phyloP scores from a whole-genome alignment of 2,113 vertebrate genomes.

The Baryphthengus martii region DNA sequence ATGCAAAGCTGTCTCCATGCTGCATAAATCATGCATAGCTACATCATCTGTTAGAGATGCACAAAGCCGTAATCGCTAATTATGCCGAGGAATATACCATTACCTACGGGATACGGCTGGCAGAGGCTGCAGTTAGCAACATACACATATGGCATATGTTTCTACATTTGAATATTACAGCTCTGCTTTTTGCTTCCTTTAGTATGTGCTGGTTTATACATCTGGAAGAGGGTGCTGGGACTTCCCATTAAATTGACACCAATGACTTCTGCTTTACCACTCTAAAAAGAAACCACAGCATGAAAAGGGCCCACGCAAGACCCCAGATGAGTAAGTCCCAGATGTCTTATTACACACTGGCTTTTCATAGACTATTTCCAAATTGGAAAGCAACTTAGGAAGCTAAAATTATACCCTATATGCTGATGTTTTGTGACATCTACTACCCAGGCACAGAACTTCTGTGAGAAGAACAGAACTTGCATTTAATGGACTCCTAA shows the following conservation, averaged over 20 bases:
- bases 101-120: conserved; percentile 6
- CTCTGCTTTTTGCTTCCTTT: not conserved
- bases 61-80: conserved; percentile 17
- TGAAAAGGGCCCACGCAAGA: not conserved
- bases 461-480: not conserved
- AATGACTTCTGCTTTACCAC: not conserved
- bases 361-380: conserved; percentile 14
- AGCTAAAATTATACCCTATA: conserved; percentile 28
- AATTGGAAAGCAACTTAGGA: not conserved
- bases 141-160: not conserved
- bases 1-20: conserved; percentile 5
- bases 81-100: not conserved
- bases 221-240: not conserved
- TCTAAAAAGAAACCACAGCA: not conserved
- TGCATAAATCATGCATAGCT: conserved; percentile 61
- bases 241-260: not conserved
- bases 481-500: not conserved
- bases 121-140: not conserved
- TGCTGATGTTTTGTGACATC: not conserved
- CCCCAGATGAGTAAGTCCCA: conserved; percentile 17
- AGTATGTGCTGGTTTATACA: not conserved
- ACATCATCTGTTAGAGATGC: conserved; percentile 30
- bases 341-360: not conserved
- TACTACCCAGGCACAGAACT: not conserved
- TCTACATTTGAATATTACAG: not conserved